A percentile compares a stretch with the other conserved stretches of the same genome.
Evolutionary conservation across 1,140 invertebrate species (phyloP).

Genomic region (Bombus soroeensis): DNA sequence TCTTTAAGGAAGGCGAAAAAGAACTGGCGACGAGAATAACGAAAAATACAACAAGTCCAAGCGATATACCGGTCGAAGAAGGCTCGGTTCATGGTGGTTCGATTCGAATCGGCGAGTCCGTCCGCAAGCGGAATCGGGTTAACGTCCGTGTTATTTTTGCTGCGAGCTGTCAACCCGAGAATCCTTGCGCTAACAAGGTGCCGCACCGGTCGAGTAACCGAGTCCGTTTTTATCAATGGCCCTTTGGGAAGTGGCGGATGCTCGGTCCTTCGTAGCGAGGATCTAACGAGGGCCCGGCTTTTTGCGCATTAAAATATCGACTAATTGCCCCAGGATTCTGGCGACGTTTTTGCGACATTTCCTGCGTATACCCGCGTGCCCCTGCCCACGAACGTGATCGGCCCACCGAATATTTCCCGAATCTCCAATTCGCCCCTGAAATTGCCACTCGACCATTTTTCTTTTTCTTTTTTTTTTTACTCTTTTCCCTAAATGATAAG

Average conservation of each 20-base stretch:
- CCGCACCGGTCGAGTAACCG: constrained; percentile 73
- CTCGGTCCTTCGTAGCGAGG: constrained; percentile 65
- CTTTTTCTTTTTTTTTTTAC: not conserved
- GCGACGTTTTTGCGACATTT: constrained; percentile 59
- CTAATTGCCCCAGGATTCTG: constrained; percentile 82
- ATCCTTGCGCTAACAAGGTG: constrained; percentile 82
- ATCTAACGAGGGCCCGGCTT: constrained; percentile 80
- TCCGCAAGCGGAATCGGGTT: constrained; percentile 71
- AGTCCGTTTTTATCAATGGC: constrained; percentile 77
- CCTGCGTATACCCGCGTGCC: too few species aligned
- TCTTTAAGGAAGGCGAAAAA: too few species aligned
- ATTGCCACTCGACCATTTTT: not conserved
- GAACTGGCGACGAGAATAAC: too few species aligned
- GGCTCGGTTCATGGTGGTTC: not conserved
- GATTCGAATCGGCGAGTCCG: not conserved
- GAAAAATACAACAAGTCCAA: not conserved
- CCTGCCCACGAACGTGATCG: constrained; percentile 71
- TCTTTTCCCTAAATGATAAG: not conserved
- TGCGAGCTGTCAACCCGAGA: constrained; percentile 75
- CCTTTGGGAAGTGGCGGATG: constrained; percentile 74
- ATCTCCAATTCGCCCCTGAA: constrained; percentile 31
- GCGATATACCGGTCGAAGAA: not conserved
- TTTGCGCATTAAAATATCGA: constrained; percentile 83
- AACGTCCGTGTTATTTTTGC: constrained; percentile 81
- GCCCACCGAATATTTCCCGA: constrained; percentile 73